Evolutionary conservation across 1,140 invertebrate genomes (phyloP).

Genomic region (Aleiodes sp.): DNA sequence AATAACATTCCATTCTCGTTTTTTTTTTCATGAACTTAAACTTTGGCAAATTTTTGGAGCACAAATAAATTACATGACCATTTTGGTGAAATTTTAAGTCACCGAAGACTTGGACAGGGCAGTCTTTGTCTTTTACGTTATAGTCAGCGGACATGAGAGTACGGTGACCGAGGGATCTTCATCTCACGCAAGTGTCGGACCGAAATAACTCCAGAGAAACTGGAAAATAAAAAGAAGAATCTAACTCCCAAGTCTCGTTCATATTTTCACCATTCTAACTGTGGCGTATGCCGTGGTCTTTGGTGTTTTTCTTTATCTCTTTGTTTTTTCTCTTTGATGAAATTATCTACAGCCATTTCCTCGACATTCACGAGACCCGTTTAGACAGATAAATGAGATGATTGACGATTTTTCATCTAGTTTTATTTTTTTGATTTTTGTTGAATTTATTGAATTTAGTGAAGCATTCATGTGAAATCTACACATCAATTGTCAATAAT

Average conservation of each 20-base stretch:
- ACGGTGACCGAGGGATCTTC: constrained; percentile 12
- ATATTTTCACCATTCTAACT: neutral
- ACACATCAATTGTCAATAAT: neutral
- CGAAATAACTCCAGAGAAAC: constrained; percentile 8
- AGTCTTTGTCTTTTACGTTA: neutral
- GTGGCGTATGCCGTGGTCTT: neutral
- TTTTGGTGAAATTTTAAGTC: no score
- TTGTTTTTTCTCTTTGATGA: no score
- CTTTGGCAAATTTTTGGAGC: neutral
- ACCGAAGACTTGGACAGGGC: neutral
- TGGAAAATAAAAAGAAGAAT: neutral
- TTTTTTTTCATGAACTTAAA: no score
- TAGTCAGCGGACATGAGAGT: neutral
- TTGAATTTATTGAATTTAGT: neutral
- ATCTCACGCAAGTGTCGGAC: constrained; percentile 7
- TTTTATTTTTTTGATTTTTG: neutral
- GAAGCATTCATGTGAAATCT: neutral
- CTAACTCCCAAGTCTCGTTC: neutral
- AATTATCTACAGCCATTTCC: constrained; percentile 7
- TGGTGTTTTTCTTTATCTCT: neutral
- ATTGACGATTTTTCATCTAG: constrained; percentile 2
- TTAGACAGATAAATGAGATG: neutral
- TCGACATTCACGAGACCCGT: constrained; percentile 1
- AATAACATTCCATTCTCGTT: no score
- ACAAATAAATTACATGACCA: no score